Conservation (phyloP, 2,113 vertebrate species). For the Tiliqua scincoides region DNA sequence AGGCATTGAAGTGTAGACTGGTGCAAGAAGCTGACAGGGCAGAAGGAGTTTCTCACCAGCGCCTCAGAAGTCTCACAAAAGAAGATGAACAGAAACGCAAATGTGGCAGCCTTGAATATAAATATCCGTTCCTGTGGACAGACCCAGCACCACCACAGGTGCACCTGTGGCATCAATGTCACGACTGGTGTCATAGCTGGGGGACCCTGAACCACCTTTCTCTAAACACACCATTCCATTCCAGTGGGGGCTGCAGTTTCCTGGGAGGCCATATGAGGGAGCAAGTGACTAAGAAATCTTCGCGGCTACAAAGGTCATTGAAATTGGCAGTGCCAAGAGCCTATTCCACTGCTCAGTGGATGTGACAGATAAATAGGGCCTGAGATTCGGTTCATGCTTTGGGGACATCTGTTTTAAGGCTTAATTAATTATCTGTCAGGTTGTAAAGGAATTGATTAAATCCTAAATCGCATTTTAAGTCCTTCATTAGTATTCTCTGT, state of each 20-base stretch:
- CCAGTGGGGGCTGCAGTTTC: accelerated
- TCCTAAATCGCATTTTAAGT: conserved; percentile 33
- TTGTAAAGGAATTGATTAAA: conserved; percentile 26
- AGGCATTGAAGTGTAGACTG: neutral
- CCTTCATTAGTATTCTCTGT: conserved; percentile 39
- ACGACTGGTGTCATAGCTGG: neutral
- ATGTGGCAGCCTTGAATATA: neutral
- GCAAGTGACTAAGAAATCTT: conserved; percentile 7
- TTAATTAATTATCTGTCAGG: conserved; percentile 34
- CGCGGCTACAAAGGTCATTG: neutral
- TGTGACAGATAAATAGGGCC: conserved; percentile 19
- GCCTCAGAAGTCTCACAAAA: too few species aligned
- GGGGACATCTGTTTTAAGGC: conserved; percentile 30
- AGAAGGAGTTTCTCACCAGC: neutral
- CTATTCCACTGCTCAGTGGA: conserved; percentile 11
- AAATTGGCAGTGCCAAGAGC: conserved; percentile 12
- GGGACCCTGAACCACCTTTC: neutral
- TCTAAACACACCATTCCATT: neutral
- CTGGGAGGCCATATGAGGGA: neutral
- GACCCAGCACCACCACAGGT: neutral
- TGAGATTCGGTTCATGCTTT: conserved; percentile 22
- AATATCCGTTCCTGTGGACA: neutral
- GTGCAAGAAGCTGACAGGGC: neutral
- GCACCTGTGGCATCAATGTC: neutral
- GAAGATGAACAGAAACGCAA: neutral